These are phyloP conservation scores for Xylocampa areola DNA, from an alignment of 2,888 invertebrate genomes.

Conservation along the genomic window DNA sequence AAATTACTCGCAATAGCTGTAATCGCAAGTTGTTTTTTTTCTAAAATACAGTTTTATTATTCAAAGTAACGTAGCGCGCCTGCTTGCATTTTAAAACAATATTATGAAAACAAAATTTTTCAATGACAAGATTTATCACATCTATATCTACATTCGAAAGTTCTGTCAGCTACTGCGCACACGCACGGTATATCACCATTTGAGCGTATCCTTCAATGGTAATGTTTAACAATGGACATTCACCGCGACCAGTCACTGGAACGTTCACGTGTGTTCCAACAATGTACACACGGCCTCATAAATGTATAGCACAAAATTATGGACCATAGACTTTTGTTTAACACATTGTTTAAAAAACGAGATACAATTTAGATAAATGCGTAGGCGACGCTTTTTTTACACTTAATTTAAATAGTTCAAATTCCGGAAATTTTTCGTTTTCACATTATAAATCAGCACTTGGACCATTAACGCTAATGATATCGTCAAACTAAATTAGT, in stretches of 20 bases:
- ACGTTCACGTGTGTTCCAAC: conserved; percentile 48
- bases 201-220: conserved; percentile 58
- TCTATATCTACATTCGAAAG: conserved; percentile 45
- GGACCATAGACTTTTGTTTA: conserved; percentile 11
- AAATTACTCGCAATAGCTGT: no score
- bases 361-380: not conserved
- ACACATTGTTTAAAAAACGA: not conserved
- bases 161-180: conserved; percentile 21
- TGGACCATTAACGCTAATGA: conserved; percentile 22
- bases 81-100: conserved; percentile 3
- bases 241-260: conserved; percentile 60
- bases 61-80: no score
- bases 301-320: conserved; percentile 8
- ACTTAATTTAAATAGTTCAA: no score
- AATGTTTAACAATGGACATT: conserved; percentile 66
- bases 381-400: conserved; percentile 9
- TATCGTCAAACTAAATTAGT: conserved; percentile 14
- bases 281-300: conserved; percentile 21
- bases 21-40: no score
- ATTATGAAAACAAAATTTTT: conserved; percentile 14
- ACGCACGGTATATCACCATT: conserved; percentile 57
- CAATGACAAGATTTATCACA: conserved; percentile 2
- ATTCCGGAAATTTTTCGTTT: conserved; percentile 18
- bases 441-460: conserved; percentile 34
- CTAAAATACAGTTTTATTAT: no score